A percentile compares a stretch with the other conserved stretches of the same genome.
phyloP scores from a whole-genome alignment of 2,113 vertebrate genomes.

The Delphinapterus leucas region DNA sequence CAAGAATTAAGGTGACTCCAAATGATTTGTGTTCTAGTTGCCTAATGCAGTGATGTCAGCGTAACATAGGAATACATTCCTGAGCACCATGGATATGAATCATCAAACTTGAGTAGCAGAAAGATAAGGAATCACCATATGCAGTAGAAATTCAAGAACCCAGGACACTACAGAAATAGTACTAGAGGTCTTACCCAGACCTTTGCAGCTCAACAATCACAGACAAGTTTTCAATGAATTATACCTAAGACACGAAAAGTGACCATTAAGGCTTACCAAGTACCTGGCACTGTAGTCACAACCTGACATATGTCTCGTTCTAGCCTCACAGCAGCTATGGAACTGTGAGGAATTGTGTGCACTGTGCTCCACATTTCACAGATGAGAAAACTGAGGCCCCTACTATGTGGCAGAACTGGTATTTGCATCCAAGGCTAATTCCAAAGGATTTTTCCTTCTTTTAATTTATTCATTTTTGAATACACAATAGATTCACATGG shows the following conservation, averaged over 20 bases:
- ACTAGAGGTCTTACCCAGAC: neutral
- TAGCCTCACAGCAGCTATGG: neutral
- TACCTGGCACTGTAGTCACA: neutral
- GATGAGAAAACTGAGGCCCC: neutral
- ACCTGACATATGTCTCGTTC: neutral
- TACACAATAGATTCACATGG: neutral
- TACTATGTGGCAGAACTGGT: neutral
- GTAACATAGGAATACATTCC: neutral
- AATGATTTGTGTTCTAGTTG: neutral
- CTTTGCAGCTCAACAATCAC: neutral
- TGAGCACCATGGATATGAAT: neutral
- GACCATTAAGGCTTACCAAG: neutral
- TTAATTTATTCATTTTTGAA: neutral
- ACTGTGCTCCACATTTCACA: neutral
- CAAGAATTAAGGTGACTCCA: neutral
- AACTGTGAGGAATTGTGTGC: fast-evolving
- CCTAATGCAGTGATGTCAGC: neutral
- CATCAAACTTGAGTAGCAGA: neutral
- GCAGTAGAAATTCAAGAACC: neutral
- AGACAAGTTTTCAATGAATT: neutral
- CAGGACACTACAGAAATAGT: neutral
- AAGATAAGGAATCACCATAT: neutral
- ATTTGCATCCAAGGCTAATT: neutral
- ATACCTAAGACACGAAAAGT: neutral
- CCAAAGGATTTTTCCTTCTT: neutral